phyloP scores from a whole-genome alignment of 2,888 invertebrate species.

The Agriotes lineatus region DNA sequence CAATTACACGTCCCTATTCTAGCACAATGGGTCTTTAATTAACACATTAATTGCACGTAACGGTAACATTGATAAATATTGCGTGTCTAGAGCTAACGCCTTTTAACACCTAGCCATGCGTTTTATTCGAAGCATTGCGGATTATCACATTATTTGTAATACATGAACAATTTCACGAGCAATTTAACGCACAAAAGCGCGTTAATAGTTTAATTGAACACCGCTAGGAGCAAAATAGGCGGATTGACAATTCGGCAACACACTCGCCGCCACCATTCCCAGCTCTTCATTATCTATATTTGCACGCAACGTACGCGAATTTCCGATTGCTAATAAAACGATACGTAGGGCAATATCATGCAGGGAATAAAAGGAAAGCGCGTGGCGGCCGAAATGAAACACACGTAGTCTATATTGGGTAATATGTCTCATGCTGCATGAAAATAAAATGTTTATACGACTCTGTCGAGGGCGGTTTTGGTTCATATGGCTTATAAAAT shows the following conservation, averaged over 20 bases:
- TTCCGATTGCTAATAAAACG: conserved; percentile 8
- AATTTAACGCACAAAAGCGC: conserved; percentile 34
- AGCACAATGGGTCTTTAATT: neutral
- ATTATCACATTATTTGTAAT: conserved; percentile 15
- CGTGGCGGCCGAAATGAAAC: conserved; percentile 41
- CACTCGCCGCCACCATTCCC: neutral
- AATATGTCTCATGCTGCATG: conserved; percentile 49
- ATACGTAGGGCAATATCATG: conserved; percentile 24
- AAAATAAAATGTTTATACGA: conserved; percentile 61
- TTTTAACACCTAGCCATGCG: conserved; percentile 8
- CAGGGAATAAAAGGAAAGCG: conserved; percentile 15
- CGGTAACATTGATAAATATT: neutral
- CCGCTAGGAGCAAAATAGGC: conserved; percentile 26
- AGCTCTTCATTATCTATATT: neutral
- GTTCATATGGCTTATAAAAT: conserved; percentile 61
- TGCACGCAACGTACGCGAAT: neutral
- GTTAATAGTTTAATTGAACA: conserved; percentile 29
- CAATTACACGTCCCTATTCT: neutral
- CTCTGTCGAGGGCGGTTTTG: conserved; percentile 57
- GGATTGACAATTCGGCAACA: conserved; percentile 3
- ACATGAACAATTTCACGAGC: conserved; percentile 15
- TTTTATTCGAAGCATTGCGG: conserved; percentile 1
- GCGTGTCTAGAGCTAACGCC: conserved; percentile 1
- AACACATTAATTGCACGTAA: neutral
- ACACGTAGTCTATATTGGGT: conserved; percentile 44